A percentile compares a stretch with the other conserved stretches of the same genome.
Evolutionary conservation across 2,888 invertebrate genomes (phyloP).

Genomic region (Iphiclides podalirius): DNA sequence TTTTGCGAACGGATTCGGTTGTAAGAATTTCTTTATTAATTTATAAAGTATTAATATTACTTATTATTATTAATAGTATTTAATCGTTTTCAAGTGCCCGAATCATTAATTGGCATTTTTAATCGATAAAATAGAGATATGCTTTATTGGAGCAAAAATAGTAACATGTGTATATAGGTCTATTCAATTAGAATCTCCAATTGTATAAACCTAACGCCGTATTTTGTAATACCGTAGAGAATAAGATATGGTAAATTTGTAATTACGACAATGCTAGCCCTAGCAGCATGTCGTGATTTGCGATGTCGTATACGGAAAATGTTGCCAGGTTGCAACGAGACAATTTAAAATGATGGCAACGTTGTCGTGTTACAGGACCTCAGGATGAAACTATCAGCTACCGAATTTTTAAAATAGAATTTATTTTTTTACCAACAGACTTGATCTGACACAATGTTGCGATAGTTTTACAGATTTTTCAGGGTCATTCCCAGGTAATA

Average conservation of each 20-base stretch:
- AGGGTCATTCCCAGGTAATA: too few relatives aligned
- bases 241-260: too few relatives aligned
- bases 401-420: conserved; percentile 4
- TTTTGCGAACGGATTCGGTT: too few relatives aligned
- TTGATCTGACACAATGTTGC: not conserved
- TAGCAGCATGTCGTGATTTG: too few relatives aligned
- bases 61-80: too few relatives aligned
- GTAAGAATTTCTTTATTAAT: too few relatives aligned
- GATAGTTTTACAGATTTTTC: not conserved
- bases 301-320: too few relatives aligned
- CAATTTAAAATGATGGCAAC: too few relatives aligned
- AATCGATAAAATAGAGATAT: not conserved
- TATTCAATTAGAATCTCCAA: conserved; percentile 20
- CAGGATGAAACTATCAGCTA: too few relatives aligned
- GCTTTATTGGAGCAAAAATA: not conserved
- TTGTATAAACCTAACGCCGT: conserved; percentile 19
- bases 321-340: not conserved
- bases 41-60: too few relatives aligned
- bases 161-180: conserved; percentile 15
- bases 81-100: not conserved
- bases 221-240: conserved; percentile 15
- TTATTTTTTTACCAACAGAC: conserved; percentile 17
- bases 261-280: too few relatives aligned
- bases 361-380: too few relatives aligned
- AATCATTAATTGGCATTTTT: not conserved